Base-by-base conservation (phyloP, 2,888 invertebrate species). In the Camptogramma bilineatum region DNA sequence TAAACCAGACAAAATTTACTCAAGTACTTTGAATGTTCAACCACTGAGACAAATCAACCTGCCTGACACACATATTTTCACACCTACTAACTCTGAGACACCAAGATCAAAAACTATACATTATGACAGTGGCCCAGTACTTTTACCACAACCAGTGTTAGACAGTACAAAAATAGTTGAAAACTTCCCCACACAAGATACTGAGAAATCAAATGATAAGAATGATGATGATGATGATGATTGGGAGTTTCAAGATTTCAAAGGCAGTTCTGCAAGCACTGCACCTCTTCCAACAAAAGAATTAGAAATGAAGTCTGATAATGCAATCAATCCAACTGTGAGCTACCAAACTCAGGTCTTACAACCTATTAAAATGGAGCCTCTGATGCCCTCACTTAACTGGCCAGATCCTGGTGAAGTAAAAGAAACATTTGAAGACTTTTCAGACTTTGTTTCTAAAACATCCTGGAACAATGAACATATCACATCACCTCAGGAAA, bases 321-420 rank as follows among this genome's bases (percentile, higher is more conserved):
- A 71, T 60, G 48, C 24, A 39, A 54, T 74, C 31, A 79, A 77
- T 73, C 58, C 71, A 24, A 79, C 72, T 68, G 62, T 76, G 13
- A 77, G 78, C 46, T 81, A 84, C 71, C 82, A 86, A 74, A 85
- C 83, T 21, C 85, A 87, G 65, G 78, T 93, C 52, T 76, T 93
- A 64, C 89, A 93, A 73, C 93, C 93, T 31, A 86, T 93, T 54
- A 93, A 87, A 78, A 70, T 93, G 62, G 88, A 91, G 69, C 87
- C 89, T 1, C 73, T 82, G 13, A 84, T 88, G 69, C 93, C 93
- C 9, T 85, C 87, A n/a, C 78, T 93, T 28, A 93, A 93, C 69
- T 93, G 93, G 93, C 93, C 93, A 13, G 87, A 90, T 65, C 93
- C 93, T 63, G 93, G 93, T 4, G 87, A 93, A 76, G 88, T 93